Conservation (phyloP, 2,113 vertebrate species). For the Carettochelys insculpta region DNA sequence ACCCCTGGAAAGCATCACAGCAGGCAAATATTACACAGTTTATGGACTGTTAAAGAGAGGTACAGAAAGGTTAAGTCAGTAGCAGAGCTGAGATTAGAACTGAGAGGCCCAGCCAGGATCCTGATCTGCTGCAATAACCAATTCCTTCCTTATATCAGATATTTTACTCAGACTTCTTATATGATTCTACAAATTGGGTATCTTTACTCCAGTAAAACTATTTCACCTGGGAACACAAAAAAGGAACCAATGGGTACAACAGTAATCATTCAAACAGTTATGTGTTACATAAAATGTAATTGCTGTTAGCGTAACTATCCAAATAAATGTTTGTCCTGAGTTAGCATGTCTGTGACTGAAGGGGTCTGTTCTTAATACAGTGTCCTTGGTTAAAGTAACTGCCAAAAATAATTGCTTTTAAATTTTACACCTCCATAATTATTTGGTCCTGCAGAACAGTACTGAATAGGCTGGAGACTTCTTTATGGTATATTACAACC, state of each 20-base stretch:
- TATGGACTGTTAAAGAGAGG: neutral
- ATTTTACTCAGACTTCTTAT: accelerated
- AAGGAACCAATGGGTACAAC: neutral
- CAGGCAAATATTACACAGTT: neutral
- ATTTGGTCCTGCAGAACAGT: neutral
- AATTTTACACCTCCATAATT: neutral
- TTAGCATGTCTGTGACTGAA: neutral
- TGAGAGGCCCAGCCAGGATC: neutral
- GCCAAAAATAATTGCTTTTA: neutral
- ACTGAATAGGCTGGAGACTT: accelerated
- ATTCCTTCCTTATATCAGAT: neutral
- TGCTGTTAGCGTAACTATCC: neutral
- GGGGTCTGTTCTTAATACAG: neutral
- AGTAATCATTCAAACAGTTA: neutral
- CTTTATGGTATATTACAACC: neutral
- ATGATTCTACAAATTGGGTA: neutral
- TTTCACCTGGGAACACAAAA: neutral
- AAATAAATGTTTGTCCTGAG: neutral
- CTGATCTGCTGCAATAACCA: neutral
- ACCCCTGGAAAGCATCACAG: too few species aligned
- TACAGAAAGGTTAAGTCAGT: neutral
- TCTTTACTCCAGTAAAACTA: neutral
- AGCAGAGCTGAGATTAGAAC: neutral
- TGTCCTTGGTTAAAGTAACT: neutral
- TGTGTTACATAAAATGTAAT: neutral